phyloP scores from a whole-genome alignment of 2,113 vertebrate genomes.

The Xiphophorus hellerii region DNA sequence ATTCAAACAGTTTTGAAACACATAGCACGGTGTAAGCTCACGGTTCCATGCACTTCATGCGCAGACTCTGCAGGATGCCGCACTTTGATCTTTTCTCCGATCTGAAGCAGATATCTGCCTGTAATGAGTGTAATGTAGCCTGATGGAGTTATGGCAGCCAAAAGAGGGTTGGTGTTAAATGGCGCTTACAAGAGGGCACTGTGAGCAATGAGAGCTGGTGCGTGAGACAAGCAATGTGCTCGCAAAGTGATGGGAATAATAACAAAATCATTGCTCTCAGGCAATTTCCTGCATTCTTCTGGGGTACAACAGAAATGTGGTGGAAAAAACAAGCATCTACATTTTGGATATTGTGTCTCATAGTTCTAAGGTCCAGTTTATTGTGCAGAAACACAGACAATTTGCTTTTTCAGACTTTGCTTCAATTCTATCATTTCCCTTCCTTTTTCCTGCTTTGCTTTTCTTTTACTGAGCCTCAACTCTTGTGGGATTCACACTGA shows the following conservation, averaged over 20 bases:
- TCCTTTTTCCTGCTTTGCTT: slow-evolving; percentile 35
- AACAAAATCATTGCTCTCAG: slow-evolving; percentile 27
- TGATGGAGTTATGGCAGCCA: slow-evolving; percentile 38
- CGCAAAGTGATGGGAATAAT: slow-evolving; percentile 11
- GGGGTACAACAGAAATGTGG: not conserved
- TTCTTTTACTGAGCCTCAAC: slow-evolving; percentile 59
- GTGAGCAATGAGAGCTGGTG: slow-evolving; percentile 38
- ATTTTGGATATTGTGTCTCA: slow-evolving; percentile 25
- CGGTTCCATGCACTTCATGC: not conserved
- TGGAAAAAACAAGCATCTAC: not conserved
- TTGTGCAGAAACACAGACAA: slow-evolving; percentile 26
- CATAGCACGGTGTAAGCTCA: not conserved
- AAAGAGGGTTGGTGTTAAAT: slow-evolving; percentile 47
- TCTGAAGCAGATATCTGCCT: slow-evolving; percentile 49
- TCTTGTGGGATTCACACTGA: slow-evolving; percentile 63
- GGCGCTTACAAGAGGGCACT: slow-evolving; percentile 33
- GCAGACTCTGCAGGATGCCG: not conserved
- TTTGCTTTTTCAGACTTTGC: slow-evolving; percentile 19
- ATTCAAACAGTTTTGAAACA: too few species aligned
- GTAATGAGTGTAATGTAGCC: slow-evolving; percentile 57
- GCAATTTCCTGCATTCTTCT: slow-evolving; percentile 9
- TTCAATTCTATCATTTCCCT: slow-evolving; percentile 35
- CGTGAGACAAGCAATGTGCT: slow-evolving; percentile 25
- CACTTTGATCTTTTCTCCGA: slow-evolving; percentile 50
- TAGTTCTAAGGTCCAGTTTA: slow-evolving; percentile 12